Base-by-base conservation (phyloP, 1,140 invertebrate species). In the Camponotus vicinus region DNA sequence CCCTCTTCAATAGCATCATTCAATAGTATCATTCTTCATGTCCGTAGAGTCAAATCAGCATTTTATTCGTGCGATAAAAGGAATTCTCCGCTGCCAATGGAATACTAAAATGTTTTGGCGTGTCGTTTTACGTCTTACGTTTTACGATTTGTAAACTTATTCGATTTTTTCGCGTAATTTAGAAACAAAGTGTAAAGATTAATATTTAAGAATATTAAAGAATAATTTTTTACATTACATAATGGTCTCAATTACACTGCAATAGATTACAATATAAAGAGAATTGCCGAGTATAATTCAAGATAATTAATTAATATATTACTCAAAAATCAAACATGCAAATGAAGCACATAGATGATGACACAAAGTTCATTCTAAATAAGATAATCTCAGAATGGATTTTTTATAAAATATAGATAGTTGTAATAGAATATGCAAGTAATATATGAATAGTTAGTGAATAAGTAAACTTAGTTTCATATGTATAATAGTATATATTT, bases 221-320 rank as follows among this genome's bases (percentile, higher is more conserved):
- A 79, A 79, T 67, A 37, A 52, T 67, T 67, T 66, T 67, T 18
- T 45, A 67, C n/a, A 34, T 66, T 67, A 67, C 13, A 52, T 13
- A n/a, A 67, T 37, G 6, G 15, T 27, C 6, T 13, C 34, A 52
- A 11, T 9, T 42, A 9, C 15, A 15, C 15, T 3, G 21, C 27
- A n/a, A 7, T 7, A 18, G 15, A 40, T 59, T 76, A 27, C 9
- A 27, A 27, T 4, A 71, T 70, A 77, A 34, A 45, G 42, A 78
- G 42, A 66, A 78, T 52, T 78, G 59, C 76, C 32, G 32, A 37
- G 27, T 27, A 32, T 57, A 52, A 52, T 37, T 32, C 32, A 18
- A 13, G 32, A 52, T 79, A 67, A 79, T 79, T 67, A 67, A 45
- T 67, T 67, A 40, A 21, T 13, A 61, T 45, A 69, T n/a, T 27